Percentiles rank a stretch among this genome's conserved stretches.
Conservation (phyloP, 1,140 invertebrate species). For the Cotesia vestalis region DNA sequence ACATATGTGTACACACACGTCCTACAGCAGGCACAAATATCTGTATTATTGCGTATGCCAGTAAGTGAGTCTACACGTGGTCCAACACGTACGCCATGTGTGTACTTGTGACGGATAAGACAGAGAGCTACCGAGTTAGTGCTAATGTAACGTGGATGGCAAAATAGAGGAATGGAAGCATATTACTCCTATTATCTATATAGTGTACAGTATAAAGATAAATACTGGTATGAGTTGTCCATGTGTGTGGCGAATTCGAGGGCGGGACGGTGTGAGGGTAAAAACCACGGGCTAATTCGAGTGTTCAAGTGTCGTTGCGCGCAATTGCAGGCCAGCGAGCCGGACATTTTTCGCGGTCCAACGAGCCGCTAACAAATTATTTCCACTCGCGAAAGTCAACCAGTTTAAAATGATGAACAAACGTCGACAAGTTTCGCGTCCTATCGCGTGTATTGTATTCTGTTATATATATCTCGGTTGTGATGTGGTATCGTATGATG, state of each 20-base stretch:
- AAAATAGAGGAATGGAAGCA: neutral
- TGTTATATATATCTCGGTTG: neutral
- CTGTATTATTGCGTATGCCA: no score
- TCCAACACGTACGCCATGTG: no score
- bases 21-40: no score
- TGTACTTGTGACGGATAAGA: no score
- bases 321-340: conserved; percentile 46
- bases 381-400: conserved; percentile 52
- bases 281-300: conserved; percentile 33
- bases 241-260: conserved; percentile 15
- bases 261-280: conserved; percentile 30
- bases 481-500: no score
- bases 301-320: conserved; percentile 41
- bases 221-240: neutral
- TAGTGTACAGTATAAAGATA: neutral
- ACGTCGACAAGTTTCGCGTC: conserved; percentile 31
- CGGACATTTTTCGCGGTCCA: conserved; percentile 56
- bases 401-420: conserved; percentile 48
- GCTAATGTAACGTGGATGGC: neutral
- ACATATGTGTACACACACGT: neutral
- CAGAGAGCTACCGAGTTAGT: neutral
- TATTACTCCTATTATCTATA: neutral
- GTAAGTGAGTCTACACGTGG: no score
- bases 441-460: conserved; percentile 8
- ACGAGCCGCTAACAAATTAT: conserved; percentile 56